Evolutionary conservation across 2,888 invertebrate species (phyloP).

Genomic region (Campoletis raptor): DNA sequence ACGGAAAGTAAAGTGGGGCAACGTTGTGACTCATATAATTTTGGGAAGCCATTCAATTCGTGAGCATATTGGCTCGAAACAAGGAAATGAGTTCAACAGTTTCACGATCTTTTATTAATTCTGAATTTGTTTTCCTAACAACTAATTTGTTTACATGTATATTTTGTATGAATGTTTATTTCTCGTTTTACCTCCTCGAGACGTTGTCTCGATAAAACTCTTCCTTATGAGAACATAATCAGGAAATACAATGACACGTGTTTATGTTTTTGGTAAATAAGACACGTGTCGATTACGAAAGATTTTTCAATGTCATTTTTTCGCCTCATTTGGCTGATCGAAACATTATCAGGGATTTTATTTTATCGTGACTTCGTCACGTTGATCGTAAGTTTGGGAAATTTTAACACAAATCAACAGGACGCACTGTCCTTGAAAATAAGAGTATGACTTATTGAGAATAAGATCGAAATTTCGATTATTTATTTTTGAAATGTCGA

Average conservation of each 20-base stretch:
- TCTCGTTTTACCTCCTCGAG: background rate
- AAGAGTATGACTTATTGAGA: background rate
- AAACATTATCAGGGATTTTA: background rate
- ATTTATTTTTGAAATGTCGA: background rate
- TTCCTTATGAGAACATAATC: slow-evolving; percentile 15
- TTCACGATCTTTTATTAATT: background rate
- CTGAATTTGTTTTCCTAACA: background rate
- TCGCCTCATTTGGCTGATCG: background rate
- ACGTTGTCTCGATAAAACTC: background rate
- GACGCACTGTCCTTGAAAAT: background rate
- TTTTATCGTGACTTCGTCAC: background rate
- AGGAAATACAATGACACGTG: slow-evolving; percentile 3
- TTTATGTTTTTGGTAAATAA: background rate
- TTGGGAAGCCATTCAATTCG: background rate
- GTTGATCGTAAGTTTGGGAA: background rate
- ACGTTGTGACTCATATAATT: background rate
- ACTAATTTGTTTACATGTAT: background rate
- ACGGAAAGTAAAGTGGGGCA: background rate
- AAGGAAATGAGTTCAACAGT: background rate
- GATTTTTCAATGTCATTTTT: slow-evolving; percentile 1
- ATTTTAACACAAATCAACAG: background rate
- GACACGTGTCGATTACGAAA: slow-evolving; percentile 24
- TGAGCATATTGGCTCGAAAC: background rate
- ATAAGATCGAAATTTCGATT: background rate
- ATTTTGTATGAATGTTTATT: background rate